phyloP scores from a whole-genome alignment of 2,797 vertebrate genomes.

The Silurus lanzhouensis region DNA sequence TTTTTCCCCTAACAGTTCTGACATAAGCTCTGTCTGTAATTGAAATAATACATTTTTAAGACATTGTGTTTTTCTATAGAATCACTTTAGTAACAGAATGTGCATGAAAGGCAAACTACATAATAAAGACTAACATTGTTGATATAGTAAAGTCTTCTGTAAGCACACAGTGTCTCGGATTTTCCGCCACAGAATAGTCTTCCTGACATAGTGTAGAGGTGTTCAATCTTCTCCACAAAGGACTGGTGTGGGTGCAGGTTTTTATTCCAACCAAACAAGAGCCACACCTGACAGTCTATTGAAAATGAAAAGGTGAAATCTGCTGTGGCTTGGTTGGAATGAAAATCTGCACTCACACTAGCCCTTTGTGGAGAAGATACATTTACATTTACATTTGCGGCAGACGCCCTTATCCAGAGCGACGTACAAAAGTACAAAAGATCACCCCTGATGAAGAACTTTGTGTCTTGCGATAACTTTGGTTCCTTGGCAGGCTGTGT shows the following conservation, averaged over 20 bases:
- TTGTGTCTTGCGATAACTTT: background rate
- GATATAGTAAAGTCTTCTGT: background rate
- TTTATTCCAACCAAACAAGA: too few relatives aligned
- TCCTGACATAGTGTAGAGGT: background rate
- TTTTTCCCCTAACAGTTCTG: background rate
- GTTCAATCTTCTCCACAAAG: too few relatives aligned
- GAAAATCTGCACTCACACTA: too few relatives aligned
- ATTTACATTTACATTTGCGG: too few relatives aligned
- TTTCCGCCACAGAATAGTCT: background rate
- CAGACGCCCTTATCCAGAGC: too few relatives aligned
- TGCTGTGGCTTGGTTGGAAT: too few relatives aligned
- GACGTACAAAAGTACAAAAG: too few relatives aligned
- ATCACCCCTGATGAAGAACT: too few relatives aligned
- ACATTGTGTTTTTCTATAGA: background rate
- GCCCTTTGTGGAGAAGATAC: too few relatives aligned
- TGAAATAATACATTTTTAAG: background rate
- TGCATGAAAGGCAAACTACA: background rate
- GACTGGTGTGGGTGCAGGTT: too few relatives aligned
- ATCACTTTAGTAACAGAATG: background rate
- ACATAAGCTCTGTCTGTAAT: background rate
- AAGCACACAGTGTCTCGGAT: background rate
- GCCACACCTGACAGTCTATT: too few relatives aligned
- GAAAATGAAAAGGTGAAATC: too few relatives aligned
- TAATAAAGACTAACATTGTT: background rate
- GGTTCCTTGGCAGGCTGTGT: background rate